These are phyloP conservation scores for Heloderma charlesbogerti DNA, from an alignment of 2,113 vertebrate genomes.

Conservation along the genomic window DNA sequence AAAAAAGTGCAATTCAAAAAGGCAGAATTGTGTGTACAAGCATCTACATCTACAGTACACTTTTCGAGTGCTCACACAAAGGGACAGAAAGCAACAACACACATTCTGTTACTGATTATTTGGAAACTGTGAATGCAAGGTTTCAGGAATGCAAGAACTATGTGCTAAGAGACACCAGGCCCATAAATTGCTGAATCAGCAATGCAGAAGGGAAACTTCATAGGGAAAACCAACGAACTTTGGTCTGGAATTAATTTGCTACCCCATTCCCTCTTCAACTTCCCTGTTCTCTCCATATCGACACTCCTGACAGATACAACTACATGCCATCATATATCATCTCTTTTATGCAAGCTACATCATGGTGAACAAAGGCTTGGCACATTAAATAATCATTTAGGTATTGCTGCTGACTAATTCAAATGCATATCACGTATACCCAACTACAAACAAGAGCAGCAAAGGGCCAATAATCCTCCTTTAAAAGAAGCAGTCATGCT, in stretches of 20 bases:
- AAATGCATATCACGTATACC: not conserved
- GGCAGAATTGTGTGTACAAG: not conserved
- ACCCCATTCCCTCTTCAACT: not conserved
- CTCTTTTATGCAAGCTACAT: not conserved
- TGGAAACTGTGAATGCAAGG: not conserved
- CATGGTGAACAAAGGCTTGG: not conserved
- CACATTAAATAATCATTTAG: not conserved
- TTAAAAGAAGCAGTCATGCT: not conserved
- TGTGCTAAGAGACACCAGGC: slow-evolving; percentile 19
- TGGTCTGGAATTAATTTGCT: not conserved
- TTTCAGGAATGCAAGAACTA: slow-evolving; percentile 16
- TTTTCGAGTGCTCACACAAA: not conserved
- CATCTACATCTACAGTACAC: not conserved
- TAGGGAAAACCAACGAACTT: not conserved
- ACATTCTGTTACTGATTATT: not conserved
- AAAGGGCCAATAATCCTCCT: not conserved
- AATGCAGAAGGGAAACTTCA: not conserved
- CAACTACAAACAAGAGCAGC: not conserved
- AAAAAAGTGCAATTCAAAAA: not conserved
- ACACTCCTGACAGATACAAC: not conserved
- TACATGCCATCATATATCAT: not conserved
- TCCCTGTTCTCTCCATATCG: not conserved
- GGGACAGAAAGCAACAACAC: not conserved
- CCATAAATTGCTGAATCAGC: not conserved
- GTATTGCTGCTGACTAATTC: not conserved